Evolutionary conservation across 92 coral and sea anemone genomes (phyloP).

Genomic region (Porites cylindrica): DNA sequence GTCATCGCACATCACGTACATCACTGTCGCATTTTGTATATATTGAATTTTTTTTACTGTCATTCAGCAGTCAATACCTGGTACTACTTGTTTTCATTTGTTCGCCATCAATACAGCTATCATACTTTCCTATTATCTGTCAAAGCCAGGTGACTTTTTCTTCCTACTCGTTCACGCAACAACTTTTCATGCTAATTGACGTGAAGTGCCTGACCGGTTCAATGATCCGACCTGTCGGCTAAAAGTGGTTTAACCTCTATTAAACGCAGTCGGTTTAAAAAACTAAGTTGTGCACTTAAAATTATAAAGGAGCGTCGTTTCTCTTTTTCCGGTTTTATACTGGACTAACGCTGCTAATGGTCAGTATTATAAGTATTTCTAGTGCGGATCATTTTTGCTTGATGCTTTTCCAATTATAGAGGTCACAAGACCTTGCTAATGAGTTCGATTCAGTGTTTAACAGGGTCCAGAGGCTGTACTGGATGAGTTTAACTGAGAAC

Average conservation of each 20-base stretch:
- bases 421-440: not conserved
- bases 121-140: not conserved
- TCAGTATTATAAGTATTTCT: slow-evolving; percentile 15
- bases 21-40: not conserved
- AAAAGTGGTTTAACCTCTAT: slow-evolving; percentile 26
- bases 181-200: not conserved
- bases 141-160: slow-evolving; percentile 6
- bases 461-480: no score
- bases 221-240: not conserved
- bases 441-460: no score
- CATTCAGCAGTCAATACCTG: no score
- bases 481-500: no score
- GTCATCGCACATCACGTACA: not conserved
- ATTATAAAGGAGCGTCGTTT: slow-evolving; percentile 31
- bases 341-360: slow-evolving; percentile 4
- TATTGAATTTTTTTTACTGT: no score
- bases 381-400: not conserved
- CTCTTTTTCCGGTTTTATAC: slow-evolving; percentile 50
- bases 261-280: slow-evolving; percentile 2
- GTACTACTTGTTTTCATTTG: not conserved
- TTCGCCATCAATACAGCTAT: not conserved
- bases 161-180: not conserved
- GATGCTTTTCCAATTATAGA: slow-evolving; percentile 9
- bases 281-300: slow-evolving; percentile 32
- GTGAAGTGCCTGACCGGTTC: slow-evolving; percentile 13